Conservation (phyloP, 1,140 invertebrate species). For the Drosophila sechellia region DNA sequence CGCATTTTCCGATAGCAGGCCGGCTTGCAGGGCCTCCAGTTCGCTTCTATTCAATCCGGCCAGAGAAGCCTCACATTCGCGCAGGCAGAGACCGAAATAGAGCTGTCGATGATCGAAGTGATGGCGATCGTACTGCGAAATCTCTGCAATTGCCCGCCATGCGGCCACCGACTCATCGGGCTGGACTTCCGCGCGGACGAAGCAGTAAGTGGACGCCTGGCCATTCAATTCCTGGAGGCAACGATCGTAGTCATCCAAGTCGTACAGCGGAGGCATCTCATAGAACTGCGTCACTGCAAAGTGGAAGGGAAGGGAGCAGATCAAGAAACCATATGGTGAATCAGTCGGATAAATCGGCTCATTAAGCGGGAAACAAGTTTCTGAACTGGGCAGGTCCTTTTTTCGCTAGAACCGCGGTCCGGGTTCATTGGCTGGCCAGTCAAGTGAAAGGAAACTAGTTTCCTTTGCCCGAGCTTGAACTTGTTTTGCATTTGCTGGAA, state of each 20-base stretch:
- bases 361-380: conserved; percentile 53
- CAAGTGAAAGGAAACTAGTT: conserved; percentile 70
- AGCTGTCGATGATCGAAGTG: conserved; percentile 86
- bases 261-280: conserved; percentile 85
- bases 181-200: conserved; percentile 85
- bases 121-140: conserved; percentile 85
- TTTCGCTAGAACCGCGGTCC: conserved; percentile 31
- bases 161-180: conserved; percentile 67
- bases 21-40: conserved; percentile 47
- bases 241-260: conserved; percentile 85
- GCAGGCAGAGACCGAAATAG: conserved; percentile 85
- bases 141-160: conserved; percentile 85
- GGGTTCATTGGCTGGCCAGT: conserved; percentile 39
- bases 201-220: conserved; percentile 84
- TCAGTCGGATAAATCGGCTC: conserved; percentile 42
- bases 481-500: conserved; percentile 41
- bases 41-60: conserved; percentile 34
- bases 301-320: not conserved
- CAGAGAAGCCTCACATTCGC: conserved; percentile 63
- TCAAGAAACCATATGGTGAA: conserved; percentile 19
- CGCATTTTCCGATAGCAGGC: conserved; percentile 67
- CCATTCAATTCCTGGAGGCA: conserved; percentile 82
- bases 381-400: conserved; percentile 29
- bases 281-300: conserved; percentile 85
- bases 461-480: conserved; percentile 28